Conservation (phyloP, 2,888 invertebrate species). For the Apodemia mormo region DNA sequence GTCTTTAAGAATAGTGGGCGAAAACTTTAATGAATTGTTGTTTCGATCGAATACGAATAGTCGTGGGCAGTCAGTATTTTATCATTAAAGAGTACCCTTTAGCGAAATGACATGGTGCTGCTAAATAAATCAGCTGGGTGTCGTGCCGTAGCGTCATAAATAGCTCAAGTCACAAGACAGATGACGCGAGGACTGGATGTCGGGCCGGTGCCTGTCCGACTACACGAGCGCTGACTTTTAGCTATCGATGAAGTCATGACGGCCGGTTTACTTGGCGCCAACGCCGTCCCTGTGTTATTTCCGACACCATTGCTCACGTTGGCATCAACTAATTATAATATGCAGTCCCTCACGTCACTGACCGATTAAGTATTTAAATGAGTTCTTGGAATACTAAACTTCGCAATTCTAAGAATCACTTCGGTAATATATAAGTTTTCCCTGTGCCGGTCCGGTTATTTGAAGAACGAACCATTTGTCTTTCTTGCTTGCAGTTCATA, state of each 20-base stretch:
- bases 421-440: not conserved
- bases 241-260: conserved; percentile 42
- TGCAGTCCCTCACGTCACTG: conserved; percentile 60
- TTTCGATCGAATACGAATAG: not conserved
- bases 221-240: conserved; percentile 32
- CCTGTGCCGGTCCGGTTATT: too few species aligned
- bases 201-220: conserved; percentile 32
- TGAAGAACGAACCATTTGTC: too few species aligned
- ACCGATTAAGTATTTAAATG: conserved; percentile 53
- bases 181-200: conserved; percentile 50
- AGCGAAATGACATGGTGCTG: conserved; percentile 36
- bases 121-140: conserved; percentile 57
- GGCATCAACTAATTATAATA: conserved; percentile 79
- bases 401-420: conserved; percentile 18
- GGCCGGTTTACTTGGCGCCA: conserved; percentile 75
- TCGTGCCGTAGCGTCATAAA: conserved; percentile 46
- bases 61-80: conserved; percentile 4
- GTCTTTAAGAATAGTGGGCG: not conserved
- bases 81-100: conserved; percentile 17
- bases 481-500: too few species aligned
- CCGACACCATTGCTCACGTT: conserved; percentile 78
- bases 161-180: conserved; percentile 75
- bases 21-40: not conserved
- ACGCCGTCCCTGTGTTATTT: conserved; percentile 74
- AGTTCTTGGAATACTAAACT: conserved; percentile 35